A percentile compares a stretch with the other conserved stretches of the same genome.
Conservation (phyloP, 2,888 invertebrate genomes). For the Cephus spinipes region DNA sequence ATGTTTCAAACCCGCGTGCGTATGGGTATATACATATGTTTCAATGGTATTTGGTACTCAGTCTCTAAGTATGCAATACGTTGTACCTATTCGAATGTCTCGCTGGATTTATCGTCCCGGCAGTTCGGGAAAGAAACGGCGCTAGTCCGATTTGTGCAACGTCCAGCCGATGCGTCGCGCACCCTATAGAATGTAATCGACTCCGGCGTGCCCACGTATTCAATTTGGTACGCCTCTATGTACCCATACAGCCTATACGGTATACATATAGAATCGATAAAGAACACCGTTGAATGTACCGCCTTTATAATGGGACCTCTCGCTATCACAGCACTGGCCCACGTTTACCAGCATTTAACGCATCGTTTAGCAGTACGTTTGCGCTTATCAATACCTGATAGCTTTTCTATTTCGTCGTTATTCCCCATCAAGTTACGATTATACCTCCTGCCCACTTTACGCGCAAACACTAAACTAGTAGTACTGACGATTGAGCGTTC, state of each 20-base stretch:
- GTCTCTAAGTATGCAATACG: constrained; percentile 11
- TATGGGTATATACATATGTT: constrained; percentile 23
- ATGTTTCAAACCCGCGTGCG: constrained; percentile 16
- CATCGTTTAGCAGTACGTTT: not conserved
- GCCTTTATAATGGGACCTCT: not conserved
- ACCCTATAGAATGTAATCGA: not conserved
- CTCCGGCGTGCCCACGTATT: not conserved
- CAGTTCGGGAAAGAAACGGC: not conserved
- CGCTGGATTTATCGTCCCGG: constrained; percentile 22
- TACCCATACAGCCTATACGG: not conserved
- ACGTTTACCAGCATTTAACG: not conserved
- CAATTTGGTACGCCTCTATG: not conserved
- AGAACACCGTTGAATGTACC: not conserved
- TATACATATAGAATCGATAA: not conserved
- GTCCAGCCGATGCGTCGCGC: not conserved
- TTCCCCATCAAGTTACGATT: not conserved
- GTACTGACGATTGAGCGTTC: not conserved
- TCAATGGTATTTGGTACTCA: constrained; percentile 25
- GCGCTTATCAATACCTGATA: not conserved
- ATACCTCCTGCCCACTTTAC: not conserved
- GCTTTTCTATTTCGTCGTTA: not conserved
- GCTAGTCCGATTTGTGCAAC: not conserved
- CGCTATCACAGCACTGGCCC: not conserved
- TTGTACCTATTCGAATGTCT: constrained; percentile 25
- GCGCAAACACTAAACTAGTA: not conserved